phyloP scores from a whole-genome alignment of 1,140 invertebrate species.

The Pogonomyrmex californicus region DNA sequence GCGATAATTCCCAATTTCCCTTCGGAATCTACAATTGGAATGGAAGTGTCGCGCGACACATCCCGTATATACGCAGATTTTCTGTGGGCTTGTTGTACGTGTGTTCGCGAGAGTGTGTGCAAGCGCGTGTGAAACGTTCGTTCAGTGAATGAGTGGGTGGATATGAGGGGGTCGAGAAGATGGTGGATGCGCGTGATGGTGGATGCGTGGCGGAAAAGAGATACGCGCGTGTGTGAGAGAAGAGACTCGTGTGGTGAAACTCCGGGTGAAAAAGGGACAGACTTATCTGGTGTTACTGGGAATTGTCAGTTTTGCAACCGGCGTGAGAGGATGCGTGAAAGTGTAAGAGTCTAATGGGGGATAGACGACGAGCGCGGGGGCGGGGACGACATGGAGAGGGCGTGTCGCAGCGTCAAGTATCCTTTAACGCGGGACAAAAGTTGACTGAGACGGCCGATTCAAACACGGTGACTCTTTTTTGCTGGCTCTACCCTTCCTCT shows the following conservation, averaged over 20 bases:
- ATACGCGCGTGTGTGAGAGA: conserved; percentile 53
- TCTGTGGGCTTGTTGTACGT: conserved; percentile 33
- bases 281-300: not conserved
- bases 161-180: not conserved
- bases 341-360: conserved; percentile 69
- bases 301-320: conserved; percentile 36
- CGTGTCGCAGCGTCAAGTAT: conserved; percentile 68
- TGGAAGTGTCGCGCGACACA: conserved; percentile 13
- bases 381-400: conserved; percentile 69
- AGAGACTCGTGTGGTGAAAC: conserved; percentile 24
- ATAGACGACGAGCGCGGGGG: conserved; percentile 62
- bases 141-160: conserved; percentile 27
- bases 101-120: conserved; percentile 4
- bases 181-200: conserved; percentile 32
- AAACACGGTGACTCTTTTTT: conserved; percentile 83
- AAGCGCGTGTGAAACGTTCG: conserved; percentile 30
- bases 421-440: conserved; percentile 68
- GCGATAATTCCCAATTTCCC: not conserved
- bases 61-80: conserved; percentile 16
- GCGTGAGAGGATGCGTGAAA: conserved; percentile 73
- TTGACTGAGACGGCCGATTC: conserved; percentile 73
- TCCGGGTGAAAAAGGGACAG: conserved; percentile 48
- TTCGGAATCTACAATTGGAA: conserved; percentile 40
- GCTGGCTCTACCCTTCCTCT: conserved; percentile 87
- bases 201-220: conserved; percentile 20